Conservation (phyloP, 2,113 vertebrate species). For the Agapornis roseicollis region DNA sequence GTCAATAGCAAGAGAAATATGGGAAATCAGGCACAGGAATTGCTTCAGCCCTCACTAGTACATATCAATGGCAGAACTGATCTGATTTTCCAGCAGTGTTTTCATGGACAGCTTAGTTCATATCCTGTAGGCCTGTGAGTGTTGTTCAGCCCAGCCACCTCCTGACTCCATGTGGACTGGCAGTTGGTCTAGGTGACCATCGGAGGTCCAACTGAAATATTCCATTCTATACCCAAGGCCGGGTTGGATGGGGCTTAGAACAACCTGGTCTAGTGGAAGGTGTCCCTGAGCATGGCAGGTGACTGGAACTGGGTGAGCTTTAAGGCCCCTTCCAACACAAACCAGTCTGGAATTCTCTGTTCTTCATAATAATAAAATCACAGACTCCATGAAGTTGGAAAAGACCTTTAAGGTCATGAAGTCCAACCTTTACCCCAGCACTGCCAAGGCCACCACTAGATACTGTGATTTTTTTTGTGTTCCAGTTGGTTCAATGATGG, state of each 20-base stretch:
- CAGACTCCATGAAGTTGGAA: neutral
- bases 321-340: neutral
- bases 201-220: neutral
- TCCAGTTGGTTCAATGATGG: neutral
- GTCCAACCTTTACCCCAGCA: neutral
- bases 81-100: neutral
- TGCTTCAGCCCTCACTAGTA: neutral
- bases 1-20: too few species aligned
- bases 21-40: neutral
- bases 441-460: neutral
- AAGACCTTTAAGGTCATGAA: neutral
- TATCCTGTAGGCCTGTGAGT: accelerated
- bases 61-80: neutral
- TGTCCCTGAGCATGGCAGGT: neutral
- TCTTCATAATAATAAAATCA: neutral
- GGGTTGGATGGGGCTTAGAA: neutral
- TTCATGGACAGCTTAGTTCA: neutral
- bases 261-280: neutral
- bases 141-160: neutral
- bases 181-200: accelerated
- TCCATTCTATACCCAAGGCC: neutral
- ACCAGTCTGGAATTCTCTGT: neutral
- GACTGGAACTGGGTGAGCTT: neutral
- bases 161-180: accelerated
- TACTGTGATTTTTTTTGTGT: neutral